Conservation (phyloP, 1,140 invertebrate genomes). For the Galleria mellonella region DNA sequence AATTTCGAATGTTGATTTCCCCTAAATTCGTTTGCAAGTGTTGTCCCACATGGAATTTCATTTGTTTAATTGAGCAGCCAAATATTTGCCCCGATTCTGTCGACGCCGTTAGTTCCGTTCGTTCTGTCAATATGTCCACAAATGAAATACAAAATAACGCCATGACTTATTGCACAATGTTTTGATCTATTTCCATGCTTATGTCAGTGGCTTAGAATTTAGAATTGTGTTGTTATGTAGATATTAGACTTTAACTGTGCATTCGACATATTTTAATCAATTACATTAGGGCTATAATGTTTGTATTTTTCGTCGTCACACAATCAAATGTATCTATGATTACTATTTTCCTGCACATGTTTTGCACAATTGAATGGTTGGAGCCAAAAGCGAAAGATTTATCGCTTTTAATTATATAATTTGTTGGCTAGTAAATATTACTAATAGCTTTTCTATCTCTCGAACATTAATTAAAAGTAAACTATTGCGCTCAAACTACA, state of each 20-base stretch:
- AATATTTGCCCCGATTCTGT: conserved; percentile 52
- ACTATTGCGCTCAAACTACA: no score
- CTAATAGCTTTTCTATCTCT: no score
- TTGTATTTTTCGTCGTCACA: conserved; percentile 22
- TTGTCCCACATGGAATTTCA: conserved; percentile 40
- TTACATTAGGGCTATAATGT: conserved; percentile 20
- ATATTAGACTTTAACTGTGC: conserved; percentile 21
- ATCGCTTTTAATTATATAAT: background rate
- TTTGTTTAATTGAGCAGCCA: conserved; percentile 58
- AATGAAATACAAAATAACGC: conserved; percentile 44
- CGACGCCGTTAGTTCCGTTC: conserved; percentile 47
- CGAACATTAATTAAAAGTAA: no score
- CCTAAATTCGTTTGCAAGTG: conserved; percentile 20
- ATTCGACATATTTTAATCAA: conserved; percentile 42
- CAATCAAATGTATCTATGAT: conserved; percentile 4
- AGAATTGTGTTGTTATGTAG: conserved; percentile 8
- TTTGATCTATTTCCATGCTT: conserved; percentile 22
- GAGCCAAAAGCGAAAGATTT: conserved; percentile 1
- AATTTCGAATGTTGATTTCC: conserved; percentile 15
- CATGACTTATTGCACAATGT: conserved; percentile 7
- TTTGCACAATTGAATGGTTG: no score
- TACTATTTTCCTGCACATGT: no score
- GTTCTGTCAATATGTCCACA: conserved; percentile 57
- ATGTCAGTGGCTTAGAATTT: conserved; percentile 9
- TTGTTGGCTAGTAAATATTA: no score